These are phyloP conservation scores for Halisarca cf. caerulea DNA, from an alignment of 37 sponge, comb jelly and placozoan species.

Conservation along the genomic window DNA sequence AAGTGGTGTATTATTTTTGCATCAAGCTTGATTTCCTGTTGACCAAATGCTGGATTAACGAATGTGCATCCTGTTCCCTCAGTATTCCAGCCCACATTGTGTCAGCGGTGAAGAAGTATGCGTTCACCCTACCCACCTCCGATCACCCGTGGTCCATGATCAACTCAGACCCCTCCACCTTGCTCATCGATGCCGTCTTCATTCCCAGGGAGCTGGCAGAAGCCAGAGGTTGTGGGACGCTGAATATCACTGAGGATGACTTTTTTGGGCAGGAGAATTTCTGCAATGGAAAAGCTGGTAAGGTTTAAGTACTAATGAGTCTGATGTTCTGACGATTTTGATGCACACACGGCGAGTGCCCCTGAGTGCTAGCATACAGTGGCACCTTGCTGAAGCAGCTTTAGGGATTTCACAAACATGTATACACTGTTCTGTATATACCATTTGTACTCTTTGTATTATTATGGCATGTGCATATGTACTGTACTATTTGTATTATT, in stretches of 20 bases:
- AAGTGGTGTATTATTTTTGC: too few relatives aligned
- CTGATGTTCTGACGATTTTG: too few relatives aligned
- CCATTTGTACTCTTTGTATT: too few relatives aligned
- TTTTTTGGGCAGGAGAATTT: constrained; percentile 40
- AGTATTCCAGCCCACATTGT: background rate
- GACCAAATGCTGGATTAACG: too few relatives aligned
- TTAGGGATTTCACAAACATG: too few relatives aligned
- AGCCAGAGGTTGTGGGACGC: constrained; percentile 38
- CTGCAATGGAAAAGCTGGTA: background rate
- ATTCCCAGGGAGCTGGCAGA: constrained; percentile 28
- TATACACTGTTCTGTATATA: too few relatives aligned
- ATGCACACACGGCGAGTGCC: too few relatives aligned
- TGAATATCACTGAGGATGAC: constrained; percentile 1
- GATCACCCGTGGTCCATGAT: background rate
- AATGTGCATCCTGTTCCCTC: background rate
- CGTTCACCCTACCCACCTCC: background rate
- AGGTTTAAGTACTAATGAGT: constrained; percentile 1
- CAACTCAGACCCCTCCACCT: background rate
- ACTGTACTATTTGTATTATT: too few relatives aligned
- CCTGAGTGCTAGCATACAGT: too few relatives aligned
- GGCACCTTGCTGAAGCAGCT: too few relatives aligned
- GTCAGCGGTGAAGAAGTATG: background rate
- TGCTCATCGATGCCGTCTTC: constrained; percentile 7
- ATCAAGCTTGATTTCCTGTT: too few relatives aligned
- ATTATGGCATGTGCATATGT: too few relatives aligned